phyloP scores from a whole-genome alignment of 2,113 vertebrate genomes.

The Ptilorrhoa leucosticta region DNA sequence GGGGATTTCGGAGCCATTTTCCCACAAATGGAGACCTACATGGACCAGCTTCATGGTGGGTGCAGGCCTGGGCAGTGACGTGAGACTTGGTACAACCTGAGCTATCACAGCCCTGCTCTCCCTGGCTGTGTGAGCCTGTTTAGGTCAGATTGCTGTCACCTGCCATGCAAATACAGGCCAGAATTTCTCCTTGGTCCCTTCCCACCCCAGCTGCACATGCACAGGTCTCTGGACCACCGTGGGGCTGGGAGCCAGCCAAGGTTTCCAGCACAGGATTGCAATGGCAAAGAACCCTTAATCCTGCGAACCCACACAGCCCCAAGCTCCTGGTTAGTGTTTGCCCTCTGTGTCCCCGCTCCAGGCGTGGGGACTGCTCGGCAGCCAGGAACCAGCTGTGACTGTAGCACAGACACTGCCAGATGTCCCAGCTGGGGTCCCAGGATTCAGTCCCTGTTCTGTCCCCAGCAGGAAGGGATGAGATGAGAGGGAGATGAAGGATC shows the following conservation, averaged over 20 bases:
- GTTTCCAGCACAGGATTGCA: not conserved
- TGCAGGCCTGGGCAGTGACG: too few relatives aligned
- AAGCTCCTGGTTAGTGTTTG: not conserved
- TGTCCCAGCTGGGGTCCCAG: rapidly evolving
- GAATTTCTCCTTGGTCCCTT: not conserved
- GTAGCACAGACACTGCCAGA: not conserved
- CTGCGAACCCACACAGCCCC: rapidly evolving
- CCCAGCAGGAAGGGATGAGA: not conserved
- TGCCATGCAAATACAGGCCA: not conserved
- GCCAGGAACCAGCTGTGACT: not conserved
- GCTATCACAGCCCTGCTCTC: not conserved
- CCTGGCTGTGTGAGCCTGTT: not conserved
- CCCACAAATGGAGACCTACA: not conserved
- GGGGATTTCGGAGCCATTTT: not conserved
- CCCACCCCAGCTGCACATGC: not conserved
- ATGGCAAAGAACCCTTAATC: not conserved
- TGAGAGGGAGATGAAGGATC: rapidly evolving
- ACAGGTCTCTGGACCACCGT: not conserved
- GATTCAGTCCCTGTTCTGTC: rapidly evolving
- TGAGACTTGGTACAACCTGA: not conserved
- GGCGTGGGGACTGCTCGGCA: not conserved
- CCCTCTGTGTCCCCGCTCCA: rapidly evolving
- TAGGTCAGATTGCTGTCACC: not conserved
- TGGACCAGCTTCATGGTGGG: rapidly evolving
- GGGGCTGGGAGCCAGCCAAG: not conserved